A percentile compares a stretch with the other conserved stretches of the same genome.
Conservation (phyloP, 2,797 vertebrate genomes). For the Peromyscus nudipes region DNA sequence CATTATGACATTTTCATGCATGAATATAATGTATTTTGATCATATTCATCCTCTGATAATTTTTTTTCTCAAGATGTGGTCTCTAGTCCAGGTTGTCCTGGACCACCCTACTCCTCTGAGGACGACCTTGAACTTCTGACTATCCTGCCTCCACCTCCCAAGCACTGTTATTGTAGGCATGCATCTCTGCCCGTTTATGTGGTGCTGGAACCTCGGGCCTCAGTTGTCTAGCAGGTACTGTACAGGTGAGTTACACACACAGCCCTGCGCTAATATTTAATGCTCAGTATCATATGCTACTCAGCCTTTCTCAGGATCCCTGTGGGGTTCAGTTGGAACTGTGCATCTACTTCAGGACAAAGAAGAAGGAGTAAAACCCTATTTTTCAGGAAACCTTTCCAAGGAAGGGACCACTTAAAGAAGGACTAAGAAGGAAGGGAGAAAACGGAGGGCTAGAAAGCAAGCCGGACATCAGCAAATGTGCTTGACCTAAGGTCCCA, state of each 20-base stretch:
- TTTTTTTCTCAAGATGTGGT: not conserved
- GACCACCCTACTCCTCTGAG: not conserved
- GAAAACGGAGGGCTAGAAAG: not conserved
- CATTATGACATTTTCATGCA: not conserved
- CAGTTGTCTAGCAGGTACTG: not conserved
- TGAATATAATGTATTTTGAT: not conserved
- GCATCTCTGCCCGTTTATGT: not conserved
- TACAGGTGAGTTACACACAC: not conserved
- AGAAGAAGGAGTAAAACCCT: not conserved
- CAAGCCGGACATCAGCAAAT: not conserved
- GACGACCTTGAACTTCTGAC: not conserved
- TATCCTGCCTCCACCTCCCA: not conserved
- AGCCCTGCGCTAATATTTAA: not conserved
- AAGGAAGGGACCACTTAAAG: not conserved
- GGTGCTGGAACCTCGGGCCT: not conserved
- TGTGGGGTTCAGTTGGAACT: not conserved
- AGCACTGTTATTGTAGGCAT: not conserved
- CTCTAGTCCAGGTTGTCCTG: not conserved
- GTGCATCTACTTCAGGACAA: not conserved
- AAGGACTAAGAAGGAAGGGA: not conserved
- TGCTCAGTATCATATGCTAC: not conserved
- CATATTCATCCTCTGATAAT: not conserved
- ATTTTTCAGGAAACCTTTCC: not conserved
- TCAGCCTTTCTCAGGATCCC: not conserved
- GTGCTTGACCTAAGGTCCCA: not conserved